A percentile compares a stretch with the other conserved stretches of the same genome.
Evolutionary conservation across 2,113 vertebrate species (phyloP).

Genomic region (Romanogobio albipinnatus): DNA sequence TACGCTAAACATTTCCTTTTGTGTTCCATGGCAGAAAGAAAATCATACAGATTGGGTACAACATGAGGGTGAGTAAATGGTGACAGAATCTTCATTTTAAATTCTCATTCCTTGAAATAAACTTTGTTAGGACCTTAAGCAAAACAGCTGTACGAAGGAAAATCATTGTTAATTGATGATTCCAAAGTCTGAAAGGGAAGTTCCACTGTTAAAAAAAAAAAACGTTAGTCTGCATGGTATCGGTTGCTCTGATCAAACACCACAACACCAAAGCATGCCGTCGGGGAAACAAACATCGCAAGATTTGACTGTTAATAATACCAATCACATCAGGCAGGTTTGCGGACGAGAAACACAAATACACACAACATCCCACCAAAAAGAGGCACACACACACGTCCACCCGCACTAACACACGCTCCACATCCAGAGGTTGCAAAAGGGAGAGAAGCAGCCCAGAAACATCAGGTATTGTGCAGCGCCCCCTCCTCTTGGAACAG

Average conservation of each 20-base stretch:
- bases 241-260: constrained; percentile 54
- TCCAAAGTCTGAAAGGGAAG: constrained; percentile 73
- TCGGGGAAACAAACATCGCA: constrained; percentile 59
- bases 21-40: background rate
- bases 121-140: constrained; percentile 19
- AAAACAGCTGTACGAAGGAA: background rate
- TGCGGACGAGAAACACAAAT: constrained; percentile 60
- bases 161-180: constrained; percentile 17
- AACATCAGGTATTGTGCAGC: constrained; percentile 72
- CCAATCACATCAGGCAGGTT: constrained; percentile 65
- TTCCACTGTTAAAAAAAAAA: constrained; percentile 56
- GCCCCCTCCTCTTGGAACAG: constrained; percentile 64
- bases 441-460: constrained; percentile 76
- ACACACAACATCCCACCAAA: constrained; percentile 14
- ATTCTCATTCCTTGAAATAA: constrained; percentile 17
- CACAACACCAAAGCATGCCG: constrained; percentile 72
- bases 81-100: background rate
- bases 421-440: constrained; percentile 71
- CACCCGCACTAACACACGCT: constrained; percentile 52
- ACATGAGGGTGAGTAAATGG: constrained; percentile 4
- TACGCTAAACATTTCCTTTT: background rate
- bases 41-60: constrained; percentile 7
- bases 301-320: constrained; percentile 54
- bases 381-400: constrained; percentile 34
- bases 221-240: constrained; percentile 61